A percentile compares a stretch with the other conserved stretches of the same genome.
Conservation (phyloP, 2,113 vertebrate species). For the Rissa tridactyla region DNA sequence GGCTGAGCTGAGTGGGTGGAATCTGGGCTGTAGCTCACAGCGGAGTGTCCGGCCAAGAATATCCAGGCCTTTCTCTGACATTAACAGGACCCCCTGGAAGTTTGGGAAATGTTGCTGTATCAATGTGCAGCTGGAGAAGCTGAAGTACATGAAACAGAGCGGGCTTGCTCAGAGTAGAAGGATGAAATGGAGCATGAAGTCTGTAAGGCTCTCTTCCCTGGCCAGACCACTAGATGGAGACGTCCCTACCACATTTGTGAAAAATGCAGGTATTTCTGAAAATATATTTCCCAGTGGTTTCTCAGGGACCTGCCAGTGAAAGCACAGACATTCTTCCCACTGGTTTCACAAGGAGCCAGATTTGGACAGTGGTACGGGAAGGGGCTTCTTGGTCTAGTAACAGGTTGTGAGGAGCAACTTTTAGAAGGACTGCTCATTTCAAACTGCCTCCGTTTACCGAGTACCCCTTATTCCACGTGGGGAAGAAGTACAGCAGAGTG, state of each 20-base stretch:
- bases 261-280: not conserved
- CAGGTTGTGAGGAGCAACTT: not conserved
- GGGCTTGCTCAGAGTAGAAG: not conserved
- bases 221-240: conserved; percentile 33
- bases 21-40: conserved; percentile 42
- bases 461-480: not conserved
- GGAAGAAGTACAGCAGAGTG: not conserved
- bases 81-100: conserved; percentile 50
- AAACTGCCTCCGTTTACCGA: fast-evolving
- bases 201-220: not conserved
- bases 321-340: not conserved
- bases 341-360: not conserved
- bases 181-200: not conserved
- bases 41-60: conserved; percentile 20
- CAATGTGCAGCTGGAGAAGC: conserved; percentile 2
- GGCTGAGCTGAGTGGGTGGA: conserved; percentile 47
- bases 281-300: not conserved
- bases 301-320: not conserved
- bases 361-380: not conserved
- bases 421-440: not conserved
- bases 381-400: not conserved
- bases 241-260: not conserved
- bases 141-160: not conserved
- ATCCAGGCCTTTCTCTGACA: conserved; percentile 44
- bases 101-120: not conserved